These are phyloP conservation scores for Acromyrmex charruanus DNA, from an alignment of 1,140 invertebrate genomes.

Conservation along the genomic window DNA sequence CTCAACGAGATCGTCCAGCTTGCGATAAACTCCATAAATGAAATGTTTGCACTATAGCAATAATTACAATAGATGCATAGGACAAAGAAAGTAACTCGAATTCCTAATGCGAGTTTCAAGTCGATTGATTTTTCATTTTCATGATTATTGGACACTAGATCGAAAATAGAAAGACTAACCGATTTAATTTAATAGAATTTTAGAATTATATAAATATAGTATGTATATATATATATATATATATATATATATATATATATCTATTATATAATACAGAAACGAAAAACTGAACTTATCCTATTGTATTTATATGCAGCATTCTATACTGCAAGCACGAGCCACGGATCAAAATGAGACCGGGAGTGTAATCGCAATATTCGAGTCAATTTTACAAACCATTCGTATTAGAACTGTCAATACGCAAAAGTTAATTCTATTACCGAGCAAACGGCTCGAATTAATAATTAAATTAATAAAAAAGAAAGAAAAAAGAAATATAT, in stretches of 20 bases:
- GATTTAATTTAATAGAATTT: slow-evolving; percentile 25
- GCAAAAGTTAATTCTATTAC: background rate
- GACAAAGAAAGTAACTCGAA: slow-evolving; percentile 8
- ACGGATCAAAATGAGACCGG: slow-evolving; percentile 28
- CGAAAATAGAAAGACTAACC: slow-evolving; percentile 14
- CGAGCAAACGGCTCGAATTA: background rate
- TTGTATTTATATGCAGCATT: background rate
- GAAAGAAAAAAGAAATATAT: slow-evolving; percentile 16
- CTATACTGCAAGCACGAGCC: slow-evolving; percentile 18
- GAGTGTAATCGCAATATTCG: slow-evolving; percentile 38
- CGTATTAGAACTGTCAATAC: slow-evolving; percentile 19
- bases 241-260: slow-evolving; percentile 26
- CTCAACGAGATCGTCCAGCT: slow-evolving; percentile 81
- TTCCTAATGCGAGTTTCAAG: background rate
- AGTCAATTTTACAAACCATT: slow-evolving; percentile 26
- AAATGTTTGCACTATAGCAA: slow-evolving; percentile 30
- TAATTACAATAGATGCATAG: slow-evolving; percentile 33
- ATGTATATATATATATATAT: background rate
- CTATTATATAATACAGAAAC: background rate
- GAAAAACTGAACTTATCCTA: slow-evolving; percentile 14
- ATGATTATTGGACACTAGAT: slow-evolving; percentile 20
- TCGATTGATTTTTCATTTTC: slow-evolving; percentile 24
- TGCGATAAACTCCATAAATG: slow-evolving; percentile 62
- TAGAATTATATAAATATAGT: slow-evolving; percentile 6
- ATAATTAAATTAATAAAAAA: background rate